These are phyloP conservation scores for Sardina pilchardus DNA, from an alignment of 2,113 vertebrate genomes.

Conservation along the genomic window DNA sequence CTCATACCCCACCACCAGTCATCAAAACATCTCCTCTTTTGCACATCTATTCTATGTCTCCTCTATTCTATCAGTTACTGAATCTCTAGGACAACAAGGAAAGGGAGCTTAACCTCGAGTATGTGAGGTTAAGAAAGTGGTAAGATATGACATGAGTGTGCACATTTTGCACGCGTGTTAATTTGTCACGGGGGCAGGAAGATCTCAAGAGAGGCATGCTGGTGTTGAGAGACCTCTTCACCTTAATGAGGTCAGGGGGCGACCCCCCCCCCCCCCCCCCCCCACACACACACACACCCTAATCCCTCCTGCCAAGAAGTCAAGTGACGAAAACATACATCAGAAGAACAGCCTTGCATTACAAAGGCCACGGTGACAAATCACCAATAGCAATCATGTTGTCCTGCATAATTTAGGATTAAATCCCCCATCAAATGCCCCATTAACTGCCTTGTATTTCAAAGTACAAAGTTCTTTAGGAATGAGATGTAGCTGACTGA, in stretches of 20 bases:
- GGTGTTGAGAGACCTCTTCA: not conserved
- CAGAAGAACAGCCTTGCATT: not conserved
- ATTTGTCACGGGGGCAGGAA: not conserved
- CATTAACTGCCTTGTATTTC: too few relatives aligned
- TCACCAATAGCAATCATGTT: too few relatives aligned
- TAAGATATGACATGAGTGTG: not conserved
- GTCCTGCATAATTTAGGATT: too few relatives aligned
- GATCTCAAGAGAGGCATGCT: not conserved
- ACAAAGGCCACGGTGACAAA: not conserved
- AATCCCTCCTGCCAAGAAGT: not conserved
- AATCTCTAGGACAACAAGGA: not conserved
- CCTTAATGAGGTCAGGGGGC: not conserved
- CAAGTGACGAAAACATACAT: not conserved
- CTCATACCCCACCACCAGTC: not conserved
- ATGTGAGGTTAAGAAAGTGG: not conserved
- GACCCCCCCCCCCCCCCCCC: too few relatives aligned
- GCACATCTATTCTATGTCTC: too few relatives aligned
- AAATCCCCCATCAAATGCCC: too few relatives aligned
- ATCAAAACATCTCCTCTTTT: not conserved
- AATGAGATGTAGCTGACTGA: too few relatives aligned
- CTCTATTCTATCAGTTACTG: not conserved
- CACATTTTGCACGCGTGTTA: not conserved
- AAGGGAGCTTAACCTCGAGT: not conserved
- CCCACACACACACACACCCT: too few relatives aligned
- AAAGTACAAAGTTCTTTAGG: too few relatives aligned